phyloP scores from a whole-genome alignment of 2,888 invertebrate genomes.

The Morpho deidamia region DNA sequence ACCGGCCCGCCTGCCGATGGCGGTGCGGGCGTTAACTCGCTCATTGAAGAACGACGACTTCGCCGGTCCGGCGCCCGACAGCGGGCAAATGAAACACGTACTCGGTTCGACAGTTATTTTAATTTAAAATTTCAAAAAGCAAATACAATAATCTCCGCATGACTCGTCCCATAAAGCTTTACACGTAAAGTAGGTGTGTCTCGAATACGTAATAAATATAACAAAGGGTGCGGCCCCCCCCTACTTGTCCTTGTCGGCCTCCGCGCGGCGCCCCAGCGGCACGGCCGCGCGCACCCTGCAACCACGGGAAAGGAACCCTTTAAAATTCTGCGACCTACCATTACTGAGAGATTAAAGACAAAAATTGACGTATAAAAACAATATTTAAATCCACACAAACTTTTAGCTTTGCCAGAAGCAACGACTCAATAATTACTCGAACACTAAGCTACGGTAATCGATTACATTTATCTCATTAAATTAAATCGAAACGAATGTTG shows the following conservation, averaged over 20 bases:
- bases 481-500: no score
- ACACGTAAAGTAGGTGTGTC: constrained; percentile 71
- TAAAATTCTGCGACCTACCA: no score
- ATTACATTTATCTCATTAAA: not conserved
- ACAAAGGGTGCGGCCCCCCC: constrained; percentile 55
- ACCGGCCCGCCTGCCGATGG: not conserved
- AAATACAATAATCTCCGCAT: constrained; percentile 76
- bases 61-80: not conserved
- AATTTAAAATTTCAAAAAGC: constrained; percentile 78
- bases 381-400: no score
- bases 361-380: no score
- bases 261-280: constrained; percentile 91
- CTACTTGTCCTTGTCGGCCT: constrained; percentile 92
- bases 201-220: constrained; percentile 70
- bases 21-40: no score
- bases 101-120: constrained; percentile 71
- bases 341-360: no score
- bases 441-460: not conserved
- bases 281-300: constrained; percentile 91
- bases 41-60: no score
- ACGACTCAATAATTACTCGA: no score
- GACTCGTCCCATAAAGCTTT: constrained; percentile 77
- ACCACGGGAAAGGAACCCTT: constrained; percentile 20
- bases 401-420: no score
- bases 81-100: constrained; percentile 31